Base-by-base conservation (phyloP, 2,888 invertebrate genomes). In the Cosmia pyralina region DNA sequence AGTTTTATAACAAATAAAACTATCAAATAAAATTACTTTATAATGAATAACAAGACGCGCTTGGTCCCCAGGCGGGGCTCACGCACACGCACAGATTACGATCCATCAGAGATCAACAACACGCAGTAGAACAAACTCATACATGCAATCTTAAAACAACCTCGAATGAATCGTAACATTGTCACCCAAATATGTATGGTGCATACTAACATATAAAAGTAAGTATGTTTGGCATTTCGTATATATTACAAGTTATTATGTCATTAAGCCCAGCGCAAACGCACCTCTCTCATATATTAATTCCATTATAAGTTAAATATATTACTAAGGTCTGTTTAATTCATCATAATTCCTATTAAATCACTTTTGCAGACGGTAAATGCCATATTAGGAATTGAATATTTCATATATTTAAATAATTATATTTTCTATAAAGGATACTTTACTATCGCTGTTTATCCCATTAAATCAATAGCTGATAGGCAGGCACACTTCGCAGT, bases 341-440 rank as follows among this genome's bases (percentile, higher is more conserved):
- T 94, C 90, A 93, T 89, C 72, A 92, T 93, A 94, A 92, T 94
- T 92, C 93, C 91, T 91, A 93, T 92, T 91, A 93, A 93, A 95
- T 95, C 94, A 95, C 95, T 95, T 89, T 93, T 90, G 92, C 94
- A 94, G 93, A 95, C 95, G 94, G 94, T 96, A 96, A 96, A 96
- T 96, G 96, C 96, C 95, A 92, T 95, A 91, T 92, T 96, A 96
- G 96, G 96, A 96, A 95, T 96, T 93, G 92, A 89, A 93, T 93
- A 94, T 93, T 92, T 88, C 80, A 85, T 88, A 84, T 79, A 83
- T 86, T 93, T 92, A 93, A 91, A 92, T 88, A 90, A 85, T 82
- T 82, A 85, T 81, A 85, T 84, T 81, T 83, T 87, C 85, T 83
- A 88, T 88, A 90, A 87, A 90, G 87, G 90, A 91, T 91, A 90